Evolutionary conservation across 2,888 invertebrate genomes (phyloP).

Genomic region (Diarsia mendica): DNA sequence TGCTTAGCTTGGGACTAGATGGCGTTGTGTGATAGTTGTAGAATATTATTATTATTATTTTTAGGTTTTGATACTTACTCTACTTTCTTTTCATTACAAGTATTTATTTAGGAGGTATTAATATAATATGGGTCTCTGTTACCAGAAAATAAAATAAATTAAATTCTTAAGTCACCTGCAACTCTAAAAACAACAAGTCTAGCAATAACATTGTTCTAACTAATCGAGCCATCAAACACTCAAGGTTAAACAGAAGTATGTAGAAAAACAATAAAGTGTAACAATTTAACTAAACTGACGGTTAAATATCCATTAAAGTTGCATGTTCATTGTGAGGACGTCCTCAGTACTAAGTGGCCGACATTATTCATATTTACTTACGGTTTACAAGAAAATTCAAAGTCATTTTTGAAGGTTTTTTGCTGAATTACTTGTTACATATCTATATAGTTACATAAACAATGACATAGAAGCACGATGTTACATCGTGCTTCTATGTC

Average conservation of each 20-base stretch:
- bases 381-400: slow-evolving; percentile 13
- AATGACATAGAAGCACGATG: too few species aligned
- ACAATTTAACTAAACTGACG: slow-evolving; percentile 41
- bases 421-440: neutral
- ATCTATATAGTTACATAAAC: neutral
- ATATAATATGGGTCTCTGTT: too few species aligned
- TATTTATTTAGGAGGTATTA: too few species aligned
- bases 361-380: slow-evolving; percentile 33
- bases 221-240: slow-evolving; percentile 26
- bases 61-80: too few species aligned
- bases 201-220: slow-evolving; percentile 1
- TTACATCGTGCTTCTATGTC: too few species aligned
- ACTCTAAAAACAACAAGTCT: neutral
- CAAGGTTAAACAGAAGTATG: slow-evolving; percentile 39
- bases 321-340: slow-evolving; percentile 36
- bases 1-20: too few species aligned
- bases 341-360: slow-evolving; percentile 24
- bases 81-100: too few species aligned
- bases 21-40: too few species aligned
- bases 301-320: slow-evolving; percentile 41
- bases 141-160: too few species aligned
- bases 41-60: too few species aligned
- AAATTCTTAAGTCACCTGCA: neutral
- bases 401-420: slow-evolving; percentile 22
- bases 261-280: slow-evolving; percentile 44